Percentiles rank a stretch among this genome's conserved stretches.
These are phyloP conservation scores for Pangasianodon gigas DNA, from an alignment of 2,113 vertebrate species.

Conservation along the genomic window DNA sequence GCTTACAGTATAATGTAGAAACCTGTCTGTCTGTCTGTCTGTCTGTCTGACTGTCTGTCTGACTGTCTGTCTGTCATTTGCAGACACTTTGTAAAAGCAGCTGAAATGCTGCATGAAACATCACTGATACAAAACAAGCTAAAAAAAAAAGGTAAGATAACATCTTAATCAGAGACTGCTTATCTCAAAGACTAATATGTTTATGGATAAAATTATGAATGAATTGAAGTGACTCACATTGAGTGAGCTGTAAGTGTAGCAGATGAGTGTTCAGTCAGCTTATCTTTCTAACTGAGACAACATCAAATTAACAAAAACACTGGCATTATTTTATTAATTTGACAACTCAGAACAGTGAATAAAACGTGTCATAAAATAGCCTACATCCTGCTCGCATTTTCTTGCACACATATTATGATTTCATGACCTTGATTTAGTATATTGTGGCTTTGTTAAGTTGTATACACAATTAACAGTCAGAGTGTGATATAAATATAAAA, in stretches of 20 bases:
- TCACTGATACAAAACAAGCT: too few species aligned
- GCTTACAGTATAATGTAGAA: not conserved
- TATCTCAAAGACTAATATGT: not conserved
- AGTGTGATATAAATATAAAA: not conserved
- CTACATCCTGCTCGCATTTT: not conserved
- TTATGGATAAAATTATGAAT: not conserved
- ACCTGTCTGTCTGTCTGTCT: not conserved
- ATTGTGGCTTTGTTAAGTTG: not conserved
- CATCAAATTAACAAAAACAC: not conserved
- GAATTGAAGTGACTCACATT: too few species aligned
- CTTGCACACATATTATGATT: not conserved
- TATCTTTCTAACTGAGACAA: not conserved
- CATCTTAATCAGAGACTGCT: not conserved
- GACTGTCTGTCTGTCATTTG: not conserved
- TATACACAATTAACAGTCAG: not conserved
- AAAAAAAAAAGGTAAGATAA: too few species aligned
- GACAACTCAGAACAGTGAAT: not conserved
- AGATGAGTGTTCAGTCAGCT: not conserved
- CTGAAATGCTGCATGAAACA: not conserved
- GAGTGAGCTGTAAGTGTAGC: not conserved
- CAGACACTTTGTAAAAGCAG: not conserved
- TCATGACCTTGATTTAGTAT: not conserved
- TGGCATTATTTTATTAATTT: not conserved
- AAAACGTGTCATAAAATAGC: not conserved
- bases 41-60: slow-evolving; percentile 1